These are phyloP conservation scores for Hetaerina titia DNA, from an alignment of 2,888 invertebrate genomes.

Conservation along the genomic window DNA sequence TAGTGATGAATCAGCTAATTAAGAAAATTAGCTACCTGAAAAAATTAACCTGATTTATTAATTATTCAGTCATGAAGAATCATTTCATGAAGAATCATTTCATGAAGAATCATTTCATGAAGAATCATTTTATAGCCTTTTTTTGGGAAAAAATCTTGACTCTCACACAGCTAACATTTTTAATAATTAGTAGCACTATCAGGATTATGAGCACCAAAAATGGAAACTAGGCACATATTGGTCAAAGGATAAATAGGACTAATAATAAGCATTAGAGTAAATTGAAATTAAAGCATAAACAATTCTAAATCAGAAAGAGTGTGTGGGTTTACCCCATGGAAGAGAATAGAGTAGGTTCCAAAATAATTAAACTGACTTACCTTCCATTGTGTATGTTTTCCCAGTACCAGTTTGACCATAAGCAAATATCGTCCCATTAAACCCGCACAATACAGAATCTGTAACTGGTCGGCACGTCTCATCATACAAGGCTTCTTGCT, in stretches of 20 bases:
- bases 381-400: constrained; percentile 85
- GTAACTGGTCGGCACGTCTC: constrained; percentile 97
- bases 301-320: neutral
- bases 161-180: too few relatives aligned
- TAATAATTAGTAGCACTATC: too few relatives aligned
- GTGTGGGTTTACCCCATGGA: neutral
- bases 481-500: constrained; percentile 95
- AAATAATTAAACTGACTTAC: constrained; percentile 73
- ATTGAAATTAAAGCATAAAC: neutral
- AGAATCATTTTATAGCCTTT: too few relatives aligned
- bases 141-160: too few relatives aligned
- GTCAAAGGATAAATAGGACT: neutral
- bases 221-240: too few relatives aligned
- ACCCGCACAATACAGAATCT: constrained; percentile 96
- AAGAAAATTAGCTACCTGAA: too few relatives aligned
- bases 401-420: constrained; percentile 99
- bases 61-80: too few relatives aligned
- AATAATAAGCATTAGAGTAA: neutral
- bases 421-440: constrained; percentile 99
- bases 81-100: too few relatives aligned
- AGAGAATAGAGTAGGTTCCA: neutral
- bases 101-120: too few relatives aligned
- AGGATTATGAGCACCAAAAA: too few relatives aligned
- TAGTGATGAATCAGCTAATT: too few relatives aligned
- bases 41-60: too few relatives aligned